phyloP scores from a whole-genome alignment of 2,797 vertebrate genomes.

The Oreonectes daqikongensis region DNA sequence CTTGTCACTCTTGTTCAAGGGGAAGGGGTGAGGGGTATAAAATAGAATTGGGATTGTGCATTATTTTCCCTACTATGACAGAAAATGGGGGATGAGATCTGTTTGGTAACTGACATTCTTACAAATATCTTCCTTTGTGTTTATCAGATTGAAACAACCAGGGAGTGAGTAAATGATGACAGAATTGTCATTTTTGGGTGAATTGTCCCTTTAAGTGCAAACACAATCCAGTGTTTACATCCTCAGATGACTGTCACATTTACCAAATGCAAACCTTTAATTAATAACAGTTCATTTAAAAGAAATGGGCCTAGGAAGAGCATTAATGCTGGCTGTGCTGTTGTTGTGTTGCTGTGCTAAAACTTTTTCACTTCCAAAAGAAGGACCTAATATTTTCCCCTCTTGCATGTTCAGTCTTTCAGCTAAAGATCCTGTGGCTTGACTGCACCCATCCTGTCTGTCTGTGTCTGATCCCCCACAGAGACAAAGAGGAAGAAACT shows the following conservation, averaged over 20 bases:
- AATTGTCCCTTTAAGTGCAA: neutral
- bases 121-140: no score
- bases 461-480: conserved; percentile 5
- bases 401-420: conserved; percentile 9
- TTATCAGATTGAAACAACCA: no score
- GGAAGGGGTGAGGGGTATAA: no score
- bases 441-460: conserved; percentile 37
- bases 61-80: no score
- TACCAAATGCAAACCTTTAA: neutral
- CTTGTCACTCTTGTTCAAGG: no score
- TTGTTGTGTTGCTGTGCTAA: neutral
- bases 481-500: conserved; percentile 13
- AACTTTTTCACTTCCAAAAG: neutral
- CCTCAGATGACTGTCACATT: neutral
- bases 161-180: no score
- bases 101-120: no score
- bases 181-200: no score
- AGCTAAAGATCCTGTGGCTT: conserved; percentile 7
- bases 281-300: neutral
- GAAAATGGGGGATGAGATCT: no score
- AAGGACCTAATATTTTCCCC: neutral
- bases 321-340: conserved; percentile 5
- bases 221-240: neutral
- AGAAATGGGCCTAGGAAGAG: neutral
- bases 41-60: no score